These are phyloP conservation scores for Perca flavescens DNA, from an alignment of 2,113 vertebrate genomes.

Conservation along the genomic window DNA sequence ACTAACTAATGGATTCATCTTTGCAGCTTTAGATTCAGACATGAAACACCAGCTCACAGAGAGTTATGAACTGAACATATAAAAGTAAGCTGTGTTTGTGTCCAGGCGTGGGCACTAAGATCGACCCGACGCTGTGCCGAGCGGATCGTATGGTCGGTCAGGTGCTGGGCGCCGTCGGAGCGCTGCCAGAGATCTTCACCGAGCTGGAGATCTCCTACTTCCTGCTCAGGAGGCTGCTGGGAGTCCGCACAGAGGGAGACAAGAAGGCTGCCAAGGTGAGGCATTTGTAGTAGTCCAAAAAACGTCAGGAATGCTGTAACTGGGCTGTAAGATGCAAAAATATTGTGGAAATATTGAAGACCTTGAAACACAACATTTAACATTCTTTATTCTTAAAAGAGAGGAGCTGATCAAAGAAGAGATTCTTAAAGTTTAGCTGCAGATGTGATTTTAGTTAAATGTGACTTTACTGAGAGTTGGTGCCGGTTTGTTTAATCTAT, in stretches of 20 bases:
- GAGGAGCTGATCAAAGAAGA: not conserved
- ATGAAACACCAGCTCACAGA: no score
- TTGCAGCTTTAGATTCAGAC: no score
- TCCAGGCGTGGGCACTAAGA: conserved; percentile 97
- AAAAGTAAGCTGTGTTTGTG: not conserved
- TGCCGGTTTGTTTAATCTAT: no score
- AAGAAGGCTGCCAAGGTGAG: conserved; percentile 98
- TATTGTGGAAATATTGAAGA: no score
- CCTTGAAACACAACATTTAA: no score
- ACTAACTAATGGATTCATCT: no score
- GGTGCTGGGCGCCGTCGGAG: conserved; percentile 96
- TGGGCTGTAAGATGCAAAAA: no score
- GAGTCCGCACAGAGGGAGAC: conserved; percentile 97
- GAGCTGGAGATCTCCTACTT: conserved; percentile 99
- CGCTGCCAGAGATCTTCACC: conserved; percentile 97
- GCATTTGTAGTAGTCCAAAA: not conserved
- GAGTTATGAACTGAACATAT: not conserved
- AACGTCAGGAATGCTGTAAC: not conserved
- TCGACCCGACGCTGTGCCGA: conserved; percentile 96
- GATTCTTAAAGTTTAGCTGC: not conserved
- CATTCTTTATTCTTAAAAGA: no score
- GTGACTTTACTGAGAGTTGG: not conserved
- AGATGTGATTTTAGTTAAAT: not conserved
- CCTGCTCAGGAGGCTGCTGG: conserved; percentile 92
- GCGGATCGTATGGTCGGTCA: conserved; percentile 99